These are phyloP conservation scores for Heloderma charlesbogerti DNA, from an alignment of 2,113 vertebrate species.

Conservation along the genomic window DNA sequence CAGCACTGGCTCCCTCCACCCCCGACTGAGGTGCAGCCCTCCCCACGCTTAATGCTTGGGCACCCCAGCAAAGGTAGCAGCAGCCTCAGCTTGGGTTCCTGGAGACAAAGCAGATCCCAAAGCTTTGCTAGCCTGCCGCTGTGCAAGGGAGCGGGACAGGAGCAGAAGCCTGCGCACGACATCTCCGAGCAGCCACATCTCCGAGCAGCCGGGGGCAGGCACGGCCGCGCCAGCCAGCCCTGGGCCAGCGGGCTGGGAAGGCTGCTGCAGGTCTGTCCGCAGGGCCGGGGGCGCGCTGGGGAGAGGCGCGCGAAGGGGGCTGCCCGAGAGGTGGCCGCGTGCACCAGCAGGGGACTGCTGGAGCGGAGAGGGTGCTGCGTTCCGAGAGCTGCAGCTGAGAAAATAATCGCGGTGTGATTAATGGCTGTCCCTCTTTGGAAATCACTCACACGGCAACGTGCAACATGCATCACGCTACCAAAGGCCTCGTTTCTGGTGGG, in stretches of 20 bases:
- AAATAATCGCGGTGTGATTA: conserved; percentile 46
- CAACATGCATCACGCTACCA: not conserved
- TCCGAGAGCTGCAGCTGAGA: not conserved
- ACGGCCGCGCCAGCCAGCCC: too few relatives aligned
- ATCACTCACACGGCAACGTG: not conserved
- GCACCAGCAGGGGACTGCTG: conserved; percentile 26
- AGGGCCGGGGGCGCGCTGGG: too few relatives aligned
- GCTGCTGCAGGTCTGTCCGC: too few relatives aligned
- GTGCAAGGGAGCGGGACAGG: too few relatives aligned
- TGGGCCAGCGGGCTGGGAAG: too few relatives aligned
- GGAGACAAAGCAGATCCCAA: not conserved
- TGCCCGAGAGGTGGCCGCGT: not conserved
- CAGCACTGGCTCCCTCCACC: not conserved
- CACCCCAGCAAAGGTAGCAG: not conserved
- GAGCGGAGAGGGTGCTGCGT: conserved; percentile 32
- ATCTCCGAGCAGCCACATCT: not conserved
- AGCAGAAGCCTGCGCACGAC: too few relatives aligned
- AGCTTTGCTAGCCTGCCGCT: too few relatives aligned
- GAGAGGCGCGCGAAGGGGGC: not conserved
- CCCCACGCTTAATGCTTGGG: not conserved
- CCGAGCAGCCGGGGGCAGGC: not conserved
- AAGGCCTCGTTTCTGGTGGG: not conserved
- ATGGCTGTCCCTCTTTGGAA: conserved; percentile 22
- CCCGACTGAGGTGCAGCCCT: too few relatives aligned
- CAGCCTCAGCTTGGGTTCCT: not conserved